Base-by-base conservation (phyloP, 2,113 vertebrate species). In the Nematolebias whitei region DNA sequence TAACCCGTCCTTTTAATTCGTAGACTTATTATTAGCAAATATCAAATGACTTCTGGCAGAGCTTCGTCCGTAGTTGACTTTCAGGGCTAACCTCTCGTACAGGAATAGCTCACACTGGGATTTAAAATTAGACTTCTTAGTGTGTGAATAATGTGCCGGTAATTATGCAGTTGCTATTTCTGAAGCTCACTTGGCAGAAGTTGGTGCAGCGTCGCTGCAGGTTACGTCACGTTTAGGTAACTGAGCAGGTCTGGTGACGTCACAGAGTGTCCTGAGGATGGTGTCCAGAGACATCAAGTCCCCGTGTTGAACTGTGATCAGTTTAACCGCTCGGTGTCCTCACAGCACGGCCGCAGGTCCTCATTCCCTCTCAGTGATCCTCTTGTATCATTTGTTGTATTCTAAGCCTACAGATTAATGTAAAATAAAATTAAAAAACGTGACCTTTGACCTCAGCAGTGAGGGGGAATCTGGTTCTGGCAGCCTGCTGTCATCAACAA, bases 71-170 rank as follows among this genome's bases (percentile, higher is more conserved):
- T 22, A 38, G 43, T 65, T 81, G 87, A 87, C 88, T 82, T 80
- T 81, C 41, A 81, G 45, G 16, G 72, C 63, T 76, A 68, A 79
- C 73, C 73, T 63, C 63, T 68, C 29, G 11, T 22, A 12, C 83
- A 62, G 64, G 47, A 78, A 84, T 80, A 84, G 74, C 84, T 24
- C 67, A n/a, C 24, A 15, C 22, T 26, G 2, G 41, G n/a, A 53
- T 73, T 67, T 91, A 89, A 74, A 85, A 74, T 84, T 89, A 87
- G 85, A 86, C 2, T 12, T 52, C 79, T 88, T 67, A 77, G 74
- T 70, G 78, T 74, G 65, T 69, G 66, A 50, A 81, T 76, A 8
- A 50, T 81, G 72, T 7, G 0, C 77, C 64, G 55, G 73, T 60
- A 74, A 78, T 80, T 85, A 79, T 61, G 63, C 0, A 24, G 63